Percentiles rank a stretch among this genome's conserved stretches.
Evolutionary conservation across 2,113 vertebrate species (phyloP).

Genomic region (Fregetta grallaria): DNA sequence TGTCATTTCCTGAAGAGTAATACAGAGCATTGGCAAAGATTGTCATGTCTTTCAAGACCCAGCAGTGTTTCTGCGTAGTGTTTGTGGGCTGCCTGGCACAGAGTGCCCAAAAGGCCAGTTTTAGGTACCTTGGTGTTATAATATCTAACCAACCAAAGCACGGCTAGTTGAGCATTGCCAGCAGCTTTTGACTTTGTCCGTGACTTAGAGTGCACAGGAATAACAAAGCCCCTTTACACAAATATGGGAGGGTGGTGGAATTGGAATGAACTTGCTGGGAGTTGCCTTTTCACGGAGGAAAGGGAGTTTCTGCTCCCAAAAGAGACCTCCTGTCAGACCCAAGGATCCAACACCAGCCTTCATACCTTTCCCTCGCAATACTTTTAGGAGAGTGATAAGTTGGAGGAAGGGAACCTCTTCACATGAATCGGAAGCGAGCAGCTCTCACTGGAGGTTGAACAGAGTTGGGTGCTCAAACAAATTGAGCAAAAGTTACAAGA

Average conservation of each 20-base stretch:
- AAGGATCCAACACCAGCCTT: not conserved
- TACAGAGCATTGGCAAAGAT: not conserved
- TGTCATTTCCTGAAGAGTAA: not conserved
- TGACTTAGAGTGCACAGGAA: not conserved
- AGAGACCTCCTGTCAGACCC: not conserved
- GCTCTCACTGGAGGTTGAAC: not conserved
- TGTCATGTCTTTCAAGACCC: not conserved
- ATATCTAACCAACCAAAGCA: not conserved
- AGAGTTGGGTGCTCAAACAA: not conserved
- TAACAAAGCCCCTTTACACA: not conserved
- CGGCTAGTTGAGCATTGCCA: not conserved
- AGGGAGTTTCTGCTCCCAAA: rapidly evolving
- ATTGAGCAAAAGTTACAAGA: not conserved
- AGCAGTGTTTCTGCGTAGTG: not conserved
- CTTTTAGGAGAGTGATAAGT: not conserved
- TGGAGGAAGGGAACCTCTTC: not conserved
- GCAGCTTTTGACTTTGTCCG: not conserved
- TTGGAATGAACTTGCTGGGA: not conserved
- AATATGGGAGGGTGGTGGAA: rapidly evolving
- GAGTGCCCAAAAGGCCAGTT: not conserved
- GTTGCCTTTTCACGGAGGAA: not conserved
- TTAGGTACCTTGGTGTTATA: not conserved
- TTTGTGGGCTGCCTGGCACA: not conserved
- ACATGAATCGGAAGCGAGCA: rapidly evolving
- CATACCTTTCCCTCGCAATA: not conserved